Percentiles rank a stretch among this genome's conserved stretches.
These are phyloP conservation scores for Drosophila miranda DNA, from an alignment of 1,140 invertebrate genomes.

Conservation along the genomic window DNA sequence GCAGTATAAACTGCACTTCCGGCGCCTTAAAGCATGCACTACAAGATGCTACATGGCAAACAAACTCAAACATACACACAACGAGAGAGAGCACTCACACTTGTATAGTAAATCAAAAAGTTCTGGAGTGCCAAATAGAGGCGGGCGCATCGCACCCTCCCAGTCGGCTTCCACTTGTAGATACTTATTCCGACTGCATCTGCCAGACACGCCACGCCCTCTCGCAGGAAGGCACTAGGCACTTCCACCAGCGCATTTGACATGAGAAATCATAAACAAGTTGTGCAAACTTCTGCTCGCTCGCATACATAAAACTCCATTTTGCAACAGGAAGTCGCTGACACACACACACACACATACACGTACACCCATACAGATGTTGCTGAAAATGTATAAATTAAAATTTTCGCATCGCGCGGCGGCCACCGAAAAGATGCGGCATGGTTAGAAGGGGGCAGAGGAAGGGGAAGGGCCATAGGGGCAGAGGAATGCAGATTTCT, in stretches of 20 bases:
- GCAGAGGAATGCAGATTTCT: slow-evolving; percentile 20
- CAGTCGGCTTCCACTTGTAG: slow-evolving; percentile 50
- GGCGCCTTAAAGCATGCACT: slow-evolving; percentile 44
- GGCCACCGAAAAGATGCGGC: slow-evolving; percentile 46
- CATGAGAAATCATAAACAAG: slow-evolving; percentile 77
- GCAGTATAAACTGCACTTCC: slow-evolving; percentile 56
- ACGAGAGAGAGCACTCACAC: slow-evolving; percentile 9
- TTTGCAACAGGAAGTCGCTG: slow-evolving; percentile 70
- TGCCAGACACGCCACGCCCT: slow-evolving; percentile 35
- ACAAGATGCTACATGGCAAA: slow-evolving; percentile 33
- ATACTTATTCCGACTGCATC: slow-evolving; percentile 62
- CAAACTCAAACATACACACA: slow-evolving; percentile 8
- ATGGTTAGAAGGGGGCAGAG: slow-evolving; percentile 4
- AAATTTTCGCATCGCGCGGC: slow-evolving; percentile 62
- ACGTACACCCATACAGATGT: slow-evolving; percentile 3
- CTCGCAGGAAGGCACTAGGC: slow-evolving; percentile 9
- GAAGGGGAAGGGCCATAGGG: slow-evolving; percentile 12
- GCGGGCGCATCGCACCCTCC: slow-evolving; percentile 23
- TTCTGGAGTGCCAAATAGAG: slow-evolving; percentile 70
- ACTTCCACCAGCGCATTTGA: slow-evolving; percentile 70
- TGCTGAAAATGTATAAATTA: slow-evolving; percentile 71
- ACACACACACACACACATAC: slow-evolving; percentile 9
- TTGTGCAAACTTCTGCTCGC: slow-evolving; percentile 67
- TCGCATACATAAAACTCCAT: slow-evolving; percentile 58
- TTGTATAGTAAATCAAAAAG: slow-evolving; percentile 71